Evolutionary conservation across 2,113 vertebrate genomes (phyloP), one percentile per base, ranked within the genome.

Genomic region (Macquaria australasica): DNA sequence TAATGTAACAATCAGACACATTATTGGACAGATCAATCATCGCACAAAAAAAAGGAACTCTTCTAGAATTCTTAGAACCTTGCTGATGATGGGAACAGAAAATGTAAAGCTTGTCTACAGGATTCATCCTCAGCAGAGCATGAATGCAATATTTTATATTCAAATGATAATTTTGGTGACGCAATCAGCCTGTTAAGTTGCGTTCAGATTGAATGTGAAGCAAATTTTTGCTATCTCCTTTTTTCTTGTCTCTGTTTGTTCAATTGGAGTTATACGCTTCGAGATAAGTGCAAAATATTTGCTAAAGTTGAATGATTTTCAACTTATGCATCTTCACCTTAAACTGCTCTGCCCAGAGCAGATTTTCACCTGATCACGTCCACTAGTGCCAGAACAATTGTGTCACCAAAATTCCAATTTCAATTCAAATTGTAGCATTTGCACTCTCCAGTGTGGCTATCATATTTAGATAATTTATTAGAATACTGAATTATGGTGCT

Each of bases 1-100:
- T 21, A 39, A 66, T 66, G 31, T 15, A 50, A 56, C 48, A 39
- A n/a, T 72, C 59, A 45, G 12, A 68, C 31, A 74, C 77, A 16
- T 16, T 45, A 51, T 28, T 31, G 50, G 18, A 77, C 23, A 59
- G 8, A 73, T 8, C 14, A 43, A 25, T 34, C 18, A 23, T n/a
- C 14, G 23, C 23, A 55, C 23, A 21, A 8, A 25, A 8, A 64
- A 6, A 41, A 41, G 23, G 6, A 28, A 64, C 28, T 43, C 56
- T 28, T 48, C 9, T 51, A 15, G 14, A 43, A 16, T n/a, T n/a
- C 4, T 16, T 21, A 20, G 62, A 39, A 39, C 8, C 34, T 11
- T 18, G 59, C 31, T 64, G 11, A 9, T 60, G 18, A 31, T 31
- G 16, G 62, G 15, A 77, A 39, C 45, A 39, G 15, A 53, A 28